phyloP scores from a whole-genome alignment of 2,797 vertebrate genomes.

The Carduelis carduelis region DNA sequence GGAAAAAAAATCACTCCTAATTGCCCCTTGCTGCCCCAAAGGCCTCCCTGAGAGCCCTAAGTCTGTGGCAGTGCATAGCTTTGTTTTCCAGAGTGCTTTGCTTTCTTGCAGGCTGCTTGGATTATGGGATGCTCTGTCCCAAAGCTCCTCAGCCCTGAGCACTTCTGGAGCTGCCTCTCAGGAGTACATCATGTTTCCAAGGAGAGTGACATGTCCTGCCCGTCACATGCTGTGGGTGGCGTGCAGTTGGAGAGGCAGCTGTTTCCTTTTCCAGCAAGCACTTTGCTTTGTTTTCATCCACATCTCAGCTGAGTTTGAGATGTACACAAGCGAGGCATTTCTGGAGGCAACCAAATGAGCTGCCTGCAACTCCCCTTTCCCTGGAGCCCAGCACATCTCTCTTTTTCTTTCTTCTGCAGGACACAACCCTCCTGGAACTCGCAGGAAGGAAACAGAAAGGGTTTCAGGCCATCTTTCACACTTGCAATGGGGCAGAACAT shows the following conservation, averaged over 20 bases:
- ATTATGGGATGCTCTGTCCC: not conserved
- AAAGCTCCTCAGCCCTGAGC: not conserved
- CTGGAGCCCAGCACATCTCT: not conserved
- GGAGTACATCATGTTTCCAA: not conserved
- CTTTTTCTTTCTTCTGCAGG: not conserved
- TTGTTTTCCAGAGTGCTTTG: not conserved
- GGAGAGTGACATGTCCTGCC: not conserved
- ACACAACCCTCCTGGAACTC: not conserved
- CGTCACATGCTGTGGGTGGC: not conserved
- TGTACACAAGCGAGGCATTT: not conserved
- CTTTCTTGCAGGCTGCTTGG: not conserved
- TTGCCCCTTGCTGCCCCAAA: not conserved
- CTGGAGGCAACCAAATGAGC: not conserved
- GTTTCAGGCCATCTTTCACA: not conserved
- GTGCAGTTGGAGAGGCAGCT: not conserved
- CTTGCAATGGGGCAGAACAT: not conserved
- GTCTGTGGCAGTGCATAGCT: not conserved
- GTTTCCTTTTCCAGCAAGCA: conserved; percentile 3
- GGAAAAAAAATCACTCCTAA: not conserved
- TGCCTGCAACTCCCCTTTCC: not conserved
- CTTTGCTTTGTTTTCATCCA: not conserved
- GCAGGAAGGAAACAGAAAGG: not conserved
- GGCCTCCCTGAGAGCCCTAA: not conserved
- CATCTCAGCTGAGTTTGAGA: not conserved
- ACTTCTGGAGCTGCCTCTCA: not conserved